phyloP scores from a whole-genome alignment of 2,113 vertebrate genomes.

The Reinhardtius hippoglossoides region DNA sequence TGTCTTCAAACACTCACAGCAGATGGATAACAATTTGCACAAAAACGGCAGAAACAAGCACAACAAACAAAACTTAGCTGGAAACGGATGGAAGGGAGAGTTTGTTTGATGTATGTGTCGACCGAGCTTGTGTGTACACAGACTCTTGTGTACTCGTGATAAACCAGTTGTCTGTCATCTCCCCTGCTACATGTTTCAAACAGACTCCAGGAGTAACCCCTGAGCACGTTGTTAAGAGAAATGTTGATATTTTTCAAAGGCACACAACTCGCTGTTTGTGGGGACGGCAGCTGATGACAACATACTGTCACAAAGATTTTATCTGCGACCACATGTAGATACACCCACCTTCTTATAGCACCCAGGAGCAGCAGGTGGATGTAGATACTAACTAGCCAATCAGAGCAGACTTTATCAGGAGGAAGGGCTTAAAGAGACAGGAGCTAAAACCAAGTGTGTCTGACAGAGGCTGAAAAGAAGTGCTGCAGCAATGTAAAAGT shows the following conservation, averaged over 20 bases:
- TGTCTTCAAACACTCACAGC: conserved; percentile 8
- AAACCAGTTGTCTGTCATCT: conserved; percentile 37
- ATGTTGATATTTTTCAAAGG: conserved; percentile 56
- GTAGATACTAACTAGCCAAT: too few relatives aligned
- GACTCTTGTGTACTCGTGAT: too few relatives aligned
- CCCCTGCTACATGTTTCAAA: conserved; percentile 37
- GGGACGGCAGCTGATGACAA: conserved; percentile 35
- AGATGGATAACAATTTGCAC: conserved; percentile 5
- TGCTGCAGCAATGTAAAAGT: not conserved
- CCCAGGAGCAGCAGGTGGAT: too few relatives aligned
- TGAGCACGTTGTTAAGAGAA: conserved; percentile 51
- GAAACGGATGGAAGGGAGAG: conserved; percentile 28
- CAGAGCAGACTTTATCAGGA: too few relatives aligned
- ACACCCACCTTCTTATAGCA: conserved; percentile 7
- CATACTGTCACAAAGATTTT: conserved; percentile 37
- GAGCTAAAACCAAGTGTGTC: too few relatives aligned
- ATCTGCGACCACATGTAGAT: conserved; percentile 41
- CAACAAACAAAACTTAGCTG: conserved; percentile 46
- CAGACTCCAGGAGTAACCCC: conserved; percentile 52
- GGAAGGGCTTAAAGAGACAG: not conserved
- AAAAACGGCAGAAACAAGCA: conserved; percentile 25
- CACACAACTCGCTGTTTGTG: conserved; percentile 26
- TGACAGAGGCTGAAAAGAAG: not conserved
- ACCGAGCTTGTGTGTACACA: not conserved
- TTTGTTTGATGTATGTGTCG: conserved; percentile 46